phyloP scores from a whole-genome alignment of 2,113 vertebrate genomes.

The Apus apus region DNA sequence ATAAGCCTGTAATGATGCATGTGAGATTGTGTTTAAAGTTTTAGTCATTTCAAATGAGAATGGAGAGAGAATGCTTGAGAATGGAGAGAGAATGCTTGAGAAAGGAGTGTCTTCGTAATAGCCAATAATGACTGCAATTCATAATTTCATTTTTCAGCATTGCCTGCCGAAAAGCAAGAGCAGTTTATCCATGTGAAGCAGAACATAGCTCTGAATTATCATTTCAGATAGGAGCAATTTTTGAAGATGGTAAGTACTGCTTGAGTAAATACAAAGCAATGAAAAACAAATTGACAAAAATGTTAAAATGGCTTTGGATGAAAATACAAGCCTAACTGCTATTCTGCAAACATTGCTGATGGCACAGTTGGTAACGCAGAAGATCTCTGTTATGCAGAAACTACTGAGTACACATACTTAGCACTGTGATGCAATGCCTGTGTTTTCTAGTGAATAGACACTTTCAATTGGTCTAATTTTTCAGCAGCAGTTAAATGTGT shows the following conservation, averaged over 20 bases:
- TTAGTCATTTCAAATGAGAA: neutral
- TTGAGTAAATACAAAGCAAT: constrained; percentile 31
- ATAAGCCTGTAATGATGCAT: neutral
- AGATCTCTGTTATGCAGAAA: neutral
- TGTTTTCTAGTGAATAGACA: neutral
- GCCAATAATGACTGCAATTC: neutral
- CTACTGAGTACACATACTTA: neutral
- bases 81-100: neutral
- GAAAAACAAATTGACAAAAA: constrained; percentile 32
- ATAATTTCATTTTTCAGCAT: constrained; percentile 77
- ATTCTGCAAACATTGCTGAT: neutral
- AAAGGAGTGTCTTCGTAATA: neutral
- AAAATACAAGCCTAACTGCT: constrained; percentile 15
- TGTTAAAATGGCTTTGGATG: constrained; percentile 21
- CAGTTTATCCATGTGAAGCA: constrained; percentile 94
- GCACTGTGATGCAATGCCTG: neutral
- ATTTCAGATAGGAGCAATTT: constrained; percentile 94
- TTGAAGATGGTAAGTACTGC: constrained; percentile 92
- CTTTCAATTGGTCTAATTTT: neutral
- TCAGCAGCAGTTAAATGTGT: neutral
- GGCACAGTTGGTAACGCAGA: neutral
- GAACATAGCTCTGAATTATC: constrained; percentile 97
- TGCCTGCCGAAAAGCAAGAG: constrained; percentile 87
- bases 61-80: neutral
- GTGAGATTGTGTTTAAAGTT: neutral